These are phyloP conservation scores for Heliocidaris erythrogramma DNA, from an alignment of 35 echinoderm and acorn worm genomes.

Conservation along the genomic window DNA sequence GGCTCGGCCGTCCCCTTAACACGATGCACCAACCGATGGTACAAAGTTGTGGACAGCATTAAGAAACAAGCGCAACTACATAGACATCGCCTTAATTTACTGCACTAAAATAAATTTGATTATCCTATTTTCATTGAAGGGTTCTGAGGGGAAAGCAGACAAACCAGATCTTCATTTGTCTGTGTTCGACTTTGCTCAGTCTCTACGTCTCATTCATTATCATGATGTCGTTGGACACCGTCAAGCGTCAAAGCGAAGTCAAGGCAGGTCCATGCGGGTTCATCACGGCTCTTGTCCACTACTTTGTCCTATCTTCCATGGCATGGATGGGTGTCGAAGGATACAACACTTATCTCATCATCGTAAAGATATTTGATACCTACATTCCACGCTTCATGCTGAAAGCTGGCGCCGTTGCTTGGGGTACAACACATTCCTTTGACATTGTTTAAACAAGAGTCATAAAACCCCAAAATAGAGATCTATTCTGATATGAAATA, in stretches of 20 bases:
- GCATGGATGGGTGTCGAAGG: too few relatives aligned
- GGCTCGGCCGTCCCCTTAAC: too few relatives aligned
- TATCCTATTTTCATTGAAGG: neutral
- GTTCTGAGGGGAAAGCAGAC: too few relatives aligned
- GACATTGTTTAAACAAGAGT: too few relatives aligned
- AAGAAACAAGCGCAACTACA: too few relatives aligned
- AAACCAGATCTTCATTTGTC: constrained; percentile 41
- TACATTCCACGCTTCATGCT: neutral
- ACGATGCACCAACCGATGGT: neutral
- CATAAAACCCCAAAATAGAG: too few relatives aligned
- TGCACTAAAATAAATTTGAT: neutral
- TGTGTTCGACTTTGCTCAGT: constrained; percentile 27
- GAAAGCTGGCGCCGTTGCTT: too few relatives aligned
- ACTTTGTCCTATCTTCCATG: constrained; percentile 60
- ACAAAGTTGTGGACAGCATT: neutral
- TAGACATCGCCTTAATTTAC: too few relatives aligned
- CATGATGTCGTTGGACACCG: neutral
- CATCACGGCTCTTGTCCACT: constrained; percentile 62
- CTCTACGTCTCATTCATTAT: constrained; percentile 50
- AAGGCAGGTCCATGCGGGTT: constrained; percentile 13
- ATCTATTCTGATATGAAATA: too few relatives aligned
- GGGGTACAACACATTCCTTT: too few relatives aligned
- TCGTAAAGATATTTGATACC: too few relatives aligned
- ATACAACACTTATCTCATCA: too few relatives aligned
- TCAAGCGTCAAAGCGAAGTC: neutral